Evolutionary conservation across 2,797 vertebrate species (phyloP).

Genomic region (Esox masquinongy): DNA sequence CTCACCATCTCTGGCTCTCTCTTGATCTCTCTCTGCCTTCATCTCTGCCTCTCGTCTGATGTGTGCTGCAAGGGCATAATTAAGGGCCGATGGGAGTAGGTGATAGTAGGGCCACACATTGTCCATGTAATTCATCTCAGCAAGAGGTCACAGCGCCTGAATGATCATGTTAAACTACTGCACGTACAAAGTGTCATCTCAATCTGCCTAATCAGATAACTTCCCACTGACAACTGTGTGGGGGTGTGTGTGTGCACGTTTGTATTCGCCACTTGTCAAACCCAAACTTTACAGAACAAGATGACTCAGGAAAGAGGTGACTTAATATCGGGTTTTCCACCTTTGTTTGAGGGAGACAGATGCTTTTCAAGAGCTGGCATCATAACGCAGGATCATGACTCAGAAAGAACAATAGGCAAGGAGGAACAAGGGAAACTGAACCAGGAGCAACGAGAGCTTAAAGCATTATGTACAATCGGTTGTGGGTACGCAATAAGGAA

Average conservation of each 20-base stretch:
- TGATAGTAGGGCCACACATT: slow-evolving; percentile 22
- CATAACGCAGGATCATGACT: background rate
- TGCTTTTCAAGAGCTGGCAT: background rate
- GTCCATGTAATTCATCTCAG: slow-evolving; percentile 43
- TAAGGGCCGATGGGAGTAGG: slow-evolving; percentile 35
- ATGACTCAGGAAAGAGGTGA: background rate
- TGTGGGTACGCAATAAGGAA: slow-evolving; percentile 49
- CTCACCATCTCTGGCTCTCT: background rate
- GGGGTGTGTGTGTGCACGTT: background rate
- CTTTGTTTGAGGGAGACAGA: background rate
- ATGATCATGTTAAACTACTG: slow-evolving; percentile 40
- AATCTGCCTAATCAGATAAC: slow-evolving; percentile 46
- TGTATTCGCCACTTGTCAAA: background rate
- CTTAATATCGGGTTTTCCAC: slow-evolving; percentile 17
- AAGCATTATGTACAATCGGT: slow-evolving; percentile 48
- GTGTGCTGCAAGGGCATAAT: slow-evolving; percentile 42
- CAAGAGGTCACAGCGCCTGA: slow-evolving; percentile 31
- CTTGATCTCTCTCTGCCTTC: slow-evolving; percentile 3
- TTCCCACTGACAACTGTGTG: background rate
- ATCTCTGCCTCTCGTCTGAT: slow-evolving; percentile 9
- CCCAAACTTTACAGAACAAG: background rate
- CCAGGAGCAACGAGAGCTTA: slow-evolving; percentile 12
- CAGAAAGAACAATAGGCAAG: background rate
- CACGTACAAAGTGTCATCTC: slow-evolving; percentile 27
- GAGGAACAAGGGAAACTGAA: slow-evolving; percentile 11